A percentile compares a stretch with the other conserved stretches of the same genome.
Conservation (phyloP, 2,113 vertebrate genomes). For the Diadophis punctatus region DNA sequence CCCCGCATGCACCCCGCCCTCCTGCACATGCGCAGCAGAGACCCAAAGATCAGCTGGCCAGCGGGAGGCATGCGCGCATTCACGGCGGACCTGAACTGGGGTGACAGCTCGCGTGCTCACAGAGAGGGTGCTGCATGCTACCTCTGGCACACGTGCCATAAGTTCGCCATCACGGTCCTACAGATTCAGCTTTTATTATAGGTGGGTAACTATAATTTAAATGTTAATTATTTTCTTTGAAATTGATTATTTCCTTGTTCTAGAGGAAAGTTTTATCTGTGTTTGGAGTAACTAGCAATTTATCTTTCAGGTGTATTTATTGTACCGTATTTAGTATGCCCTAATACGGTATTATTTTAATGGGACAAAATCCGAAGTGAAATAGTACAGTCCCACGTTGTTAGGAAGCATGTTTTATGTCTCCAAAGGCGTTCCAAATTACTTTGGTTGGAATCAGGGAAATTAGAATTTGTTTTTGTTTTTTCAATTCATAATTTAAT, state of each 20-base stretch:
- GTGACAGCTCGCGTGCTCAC: too few relatives aligned
- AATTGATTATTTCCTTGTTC: background rate
- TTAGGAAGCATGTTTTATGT: background rate
- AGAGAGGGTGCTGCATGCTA: too few relatives aligned
- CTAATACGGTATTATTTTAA: background rate
- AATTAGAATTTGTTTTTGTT: background rate
- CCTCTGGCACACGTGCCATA: too few relatives aligned
- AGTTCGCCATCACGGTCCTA: too few relatives aligned
- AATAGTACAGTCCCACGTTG: background rate
- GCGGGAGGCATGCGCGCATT: too few relatives aligned
- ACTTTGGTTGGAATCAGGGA: background rate
- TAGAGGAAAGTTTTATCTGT: background rate
- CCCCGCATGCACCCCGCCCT: too few relatives aligned
- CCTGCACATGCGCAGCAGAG: too few relatives aligned
- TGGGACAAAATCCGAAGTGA: background rate
- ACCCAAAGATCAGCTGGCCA: too few relatives aligned
- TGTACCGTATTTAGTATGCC: background rate
- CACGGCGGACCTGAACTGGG: too few relatives aligned
- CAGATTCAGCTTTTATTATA: background rate
- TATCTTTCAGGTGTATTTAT: background rate
- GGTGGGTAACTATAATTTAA: background rate
- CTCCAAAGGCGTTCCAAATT: background rate
- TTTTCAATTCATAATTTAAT: background rate
- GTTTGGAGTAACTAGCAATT: background rate
- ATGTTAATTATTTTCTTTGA: background rate